These are phyloP conservation scores for Kryphioiulus occultus DNA, from an alignment of 2,888 invertebrate genomes.

Conservation along the genomic window DNA sequence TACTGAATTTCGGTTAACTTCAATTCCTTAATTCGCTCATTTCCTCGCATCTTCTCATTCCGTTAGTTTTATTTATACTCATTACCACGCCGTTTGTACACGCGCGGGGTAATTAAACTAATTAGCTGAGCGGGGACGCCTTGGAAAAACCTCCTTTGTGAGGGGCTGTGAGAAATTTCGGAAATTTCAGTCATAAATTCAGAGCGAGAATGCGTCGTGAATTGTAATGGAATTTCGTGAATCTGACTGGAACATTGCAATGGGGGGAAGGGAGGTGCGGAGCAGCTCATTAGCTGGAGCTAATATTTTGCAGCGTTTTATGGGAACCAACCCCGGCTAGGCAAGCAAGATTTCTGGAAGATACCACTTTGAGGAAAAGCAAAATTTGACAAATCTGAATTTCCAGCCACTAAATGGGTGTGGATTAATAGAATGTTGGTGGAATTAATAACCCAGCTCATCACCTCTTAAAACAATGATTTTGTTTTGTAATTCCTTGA, in stretches of 20 bases:
- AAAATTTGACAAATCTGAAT: no score
- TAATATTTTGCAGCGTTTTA: no score
- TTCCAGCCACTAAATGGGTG: no score
- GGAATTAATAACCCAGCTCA: no score
- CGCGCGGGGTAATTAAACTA: slow-evolving; percentile 18
- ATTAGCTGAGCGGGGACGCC: not conserved
- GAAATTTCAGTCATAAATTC: not conserved
- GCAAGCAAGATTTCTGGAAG: no score
- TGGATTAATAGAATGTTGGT: no score
- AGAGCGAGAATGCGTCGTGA: not conserved
- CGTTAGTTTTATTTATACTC: slow-evolving; percentile 11
- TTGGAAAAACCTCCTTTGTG: not conserved
- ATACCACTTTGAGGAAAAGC: no score
- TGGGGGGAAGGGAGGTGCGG: not conserved
- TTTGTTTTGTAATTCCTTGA: no score
- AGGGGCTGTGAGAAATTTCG: not conserved
- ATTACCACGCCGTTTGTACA: slow-evolving; percentile 26
- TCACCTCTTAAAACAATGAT: no score
- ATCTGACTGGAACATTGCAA: not conserved
- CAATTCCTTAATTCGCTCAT: slow-evolving; percentile 22
- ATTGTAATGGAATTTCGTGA: not conserved
- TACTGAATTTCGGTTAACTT: slow-evolving; percentile 30
- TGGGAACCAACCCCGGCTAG: no score
- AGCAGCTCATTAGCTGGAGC: no score
- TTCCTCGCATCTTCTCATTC: slow-evolving; percentile 7